These are phyloP conservation scores for Torymus tubicola DNA, from an alignment of 2,888 invertebrate species.

Conservation along the genomic window DNA sequence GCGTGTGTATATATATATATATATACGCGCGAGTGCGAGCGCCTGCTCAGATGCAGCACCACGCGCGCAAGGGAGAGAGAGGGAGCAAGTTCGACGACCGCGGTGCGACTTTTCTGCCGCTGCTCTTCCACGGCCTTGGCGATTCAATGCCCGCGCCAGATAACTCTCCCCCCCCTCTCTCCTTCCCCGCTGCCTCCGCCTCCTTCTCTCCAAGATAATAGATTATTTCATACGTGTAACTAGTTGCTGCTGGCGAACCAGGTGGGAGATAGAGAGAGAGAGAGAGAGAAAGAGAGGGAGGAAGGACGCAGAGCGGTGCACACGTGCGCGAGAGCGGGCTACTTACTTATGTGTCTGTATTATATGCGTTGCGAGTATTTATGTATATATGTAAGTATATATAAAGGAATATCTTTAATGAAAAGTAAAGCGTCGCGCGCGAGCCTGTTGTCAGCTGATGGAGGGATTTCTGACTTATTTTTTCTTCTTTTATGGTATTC, in stretches of 20 bases:
- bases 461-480: no score
- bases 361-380: no score
- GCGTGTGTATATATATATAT: no score
- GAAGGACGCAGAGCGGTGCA: not conserved
- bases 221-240: constrained; percentile 75
- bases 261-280: constrained; percentile 1
- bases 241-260: constrained; percentile 64
- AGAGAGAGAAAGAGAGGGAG: not conserved
- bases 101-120: constrained; percentile 70
- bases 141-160: constrained; percentile 75
- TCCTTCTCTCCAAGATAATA: constrained; percentile 69
- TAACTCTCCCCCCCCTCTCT: constrained; percentile 70
- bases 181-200: constrained; percentile 74
- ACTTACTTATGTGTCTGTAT: no score
- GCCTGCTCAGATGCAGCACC: no score
- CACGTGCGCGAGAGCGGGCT: not conserved
- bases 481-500: no score
- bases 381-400: not conserved
- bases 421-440: constrained; percentile 18
- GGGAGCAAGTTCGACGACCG: constrained; percentile 71
- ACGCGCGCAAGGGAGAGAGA: constrained; percentile 14
- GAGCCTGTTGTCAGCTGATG: no score
- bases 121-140: constrained; percentile 72
- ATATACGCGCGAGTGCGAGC: no score
- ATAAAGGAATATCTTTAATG: constrained; percentile 32